A percentile compares a stretch with the other conserved stretches of the same genome.
These are phyloP conservation scores for Galleria mellonella DNA, from an alignment of 1,140 invertebrate species.

Conservation along the genomic window DNA sequence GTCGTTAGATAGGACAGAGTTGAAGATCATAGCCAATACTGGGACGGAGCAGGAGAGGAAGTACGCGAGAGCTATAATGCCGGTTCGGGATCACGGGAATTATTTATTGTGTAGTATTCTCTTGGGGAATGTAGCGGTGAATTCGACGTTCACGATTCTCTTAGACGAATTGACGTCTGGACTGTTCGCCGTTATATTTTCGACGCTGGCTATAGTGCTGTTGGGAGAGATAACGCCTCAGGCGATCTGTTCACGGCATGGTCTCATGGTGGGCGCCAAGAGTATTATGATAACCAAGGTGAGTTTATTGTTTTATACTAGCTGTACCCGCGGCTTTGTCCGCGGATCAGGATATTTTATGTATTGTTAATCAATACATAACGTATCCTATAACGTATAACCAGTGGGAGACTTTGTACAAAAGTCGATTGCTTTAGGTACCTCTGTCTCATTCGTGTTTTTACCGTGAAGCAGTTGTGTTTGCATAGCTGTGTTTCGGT, in stretches of 20 bases:
- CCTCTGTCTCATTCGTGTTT: too few species aligned
- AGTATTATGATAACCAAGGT: conserved; percentile 96
- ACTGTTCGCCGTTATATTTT: conserved; percentile 88
- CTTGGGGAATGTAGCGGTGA: conserved; percentile 98
- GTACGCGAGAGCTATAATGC: conserved; percentile 90
- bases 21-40: conserved; percentile 94
- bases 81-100: conserved; percentile 94
- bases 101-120: conserved; percentile 96
- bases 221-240: conserved; percentile 98
- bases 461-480: too few species aligned
- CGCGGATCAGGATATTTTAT: too few species aligned
- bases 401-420: too few species aligned
- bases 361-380: too few species aligned
- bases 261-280: conserved; percentile 94
- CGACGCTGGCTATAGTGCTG: conserved; percentile 95
- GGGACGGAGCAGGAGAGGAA: conserved; percentile 85
- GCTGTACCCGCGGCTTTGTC: too few species aligned
- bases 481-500: too few species aligned
- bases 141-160: conserved; percentile 96
- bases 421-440: too few species aligned
- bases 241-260: conserved; percentile 95
- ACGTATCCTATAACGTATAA: too few species aligned
- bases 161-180: conserved; percentile 96
- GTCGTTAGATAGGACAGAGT: conserved; percentile 95
- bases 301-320: conserved; percentile 8